phyloP scores from a whole-genome alignment of 2,888 invertebrate genomes.

The Synergus japonicus region DNA sequence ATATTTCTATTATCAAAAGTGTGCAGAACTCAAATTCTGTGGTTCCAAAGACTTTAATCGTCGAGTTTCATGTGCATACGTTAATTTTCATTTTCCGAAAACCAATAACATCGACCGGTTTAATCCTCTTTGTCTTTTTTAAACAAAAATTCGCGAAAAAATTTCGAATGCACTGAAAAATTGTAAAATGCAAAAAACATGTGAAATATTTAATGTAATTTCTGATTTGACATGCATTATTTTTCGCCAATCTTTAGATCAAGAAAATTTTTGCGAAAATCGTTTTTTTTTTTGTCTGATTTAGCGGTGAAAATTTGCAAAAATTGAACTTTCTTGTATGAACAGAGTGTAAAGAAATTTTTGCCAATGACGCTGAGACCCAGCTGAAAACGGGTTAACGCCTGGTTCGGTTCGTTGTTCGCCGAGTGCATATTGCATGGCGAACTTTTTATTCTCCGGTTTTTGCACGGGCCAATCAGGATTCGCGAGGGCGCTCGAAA shows the following conservation, averaged over 20 bases:
- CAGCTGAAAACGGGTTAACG: slow-evolving; percentile 52
- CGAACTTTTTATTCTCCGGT: slow-evolving; percentile 62
- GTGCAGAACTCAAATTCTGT: slow-evolving; percentile 23
- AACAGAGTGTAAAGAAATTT: neutral
- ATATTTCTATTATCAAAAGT: slow-evolving; percentile 19
- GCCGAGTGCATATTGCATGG: slow-evolving; percentile 56
- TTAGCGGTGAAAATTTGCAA: neutral
- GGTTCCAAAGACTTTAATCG: slow-evolving; percentile 1
- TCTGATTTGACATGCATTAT: neutral
- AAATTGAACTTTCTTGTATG: neutral
- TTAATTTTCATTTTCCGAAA: neutral
- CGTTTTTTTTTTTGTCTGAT: neutral
- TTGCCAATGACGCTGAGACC: slow-evolving; percentile 9
- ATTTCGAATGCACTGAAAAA: neutral
- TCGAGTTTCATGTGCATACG: neutral
- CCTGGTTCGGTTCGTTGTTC: slow-evolving; percentile 51
- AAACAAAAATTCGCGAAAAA: neutral
- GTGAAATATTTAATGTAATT: neutral
- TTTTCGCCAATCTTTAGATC: neutral
- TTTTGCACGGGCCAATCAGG: slow-evolving; percentile 71
- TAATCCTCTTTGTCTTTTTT: neutral
- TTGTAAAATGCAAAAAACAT: no score
- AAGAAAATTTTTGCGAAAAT: neutral
- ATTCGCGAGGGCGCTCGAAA: slow-evolving; percentile 69
- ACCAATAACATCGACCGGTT: neutral